These are phyloP conservation scores for Rhabdophis nuchalis DNA, from an alignment of 2,797 vertebrate species.

Conservation along the genomic window DNA sequence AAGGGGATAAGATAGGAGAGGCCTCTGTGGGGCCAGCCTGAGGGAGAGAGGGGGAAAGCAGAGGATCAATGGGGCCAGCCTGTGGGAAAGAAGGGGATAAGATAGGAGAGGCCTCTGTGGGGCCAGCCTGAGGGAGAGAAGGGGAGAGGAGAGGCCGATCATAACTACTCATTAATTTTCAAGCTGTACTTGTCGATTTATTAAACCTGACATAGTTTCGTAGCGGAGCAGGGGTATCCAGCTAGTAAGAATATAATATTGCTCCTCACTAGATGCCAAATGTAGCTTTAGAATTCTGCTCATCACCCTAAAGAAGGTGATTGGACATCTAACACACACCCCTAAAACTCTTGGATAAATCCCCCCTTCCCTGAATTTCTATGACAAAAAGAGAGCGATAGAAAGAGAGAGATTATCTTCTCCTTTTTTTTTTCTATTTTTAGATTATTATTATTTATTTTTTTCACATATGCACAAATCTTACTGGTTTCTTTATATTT, in stretches of 20 bases:
- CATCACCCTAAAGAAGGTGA: not conserved
- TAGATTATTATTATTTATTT: not conserved
- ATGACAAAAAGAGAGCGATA: not conserved
- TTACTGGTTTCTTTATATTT: not conserved
- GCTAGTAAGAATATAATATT: not conserved
- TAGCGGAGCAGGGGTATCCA: no score
- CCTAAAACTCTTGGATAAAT: not conserved
- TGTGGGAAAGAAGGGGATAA: no score
- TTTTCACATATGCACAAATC: not conserved
- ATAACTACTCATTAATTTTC: no score
- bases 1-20: no score
- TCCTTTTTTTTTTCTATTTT: slow-evolving; percentile 33
- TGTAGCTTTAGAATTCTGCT: not conserved
- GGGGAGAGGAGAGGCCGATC: no score
- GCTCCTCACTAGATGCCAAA: not conserved
- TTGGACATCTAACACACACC: not conserved
- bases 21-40: no score
- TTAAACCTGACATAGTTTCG: no score
- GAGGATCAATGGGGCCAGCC: no score
- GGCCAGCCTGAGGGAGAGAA: no score
- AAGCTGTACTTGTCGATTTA: no score
- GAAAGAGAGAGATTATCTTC: not conserved
- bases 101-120: no score
- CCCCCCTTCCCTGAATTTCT: not conserved
- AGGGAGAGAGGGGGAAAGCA: no score